Conservation (phyloP, 2,113 vertebrate species). For the Oreotragus oreotragus region DNA sequence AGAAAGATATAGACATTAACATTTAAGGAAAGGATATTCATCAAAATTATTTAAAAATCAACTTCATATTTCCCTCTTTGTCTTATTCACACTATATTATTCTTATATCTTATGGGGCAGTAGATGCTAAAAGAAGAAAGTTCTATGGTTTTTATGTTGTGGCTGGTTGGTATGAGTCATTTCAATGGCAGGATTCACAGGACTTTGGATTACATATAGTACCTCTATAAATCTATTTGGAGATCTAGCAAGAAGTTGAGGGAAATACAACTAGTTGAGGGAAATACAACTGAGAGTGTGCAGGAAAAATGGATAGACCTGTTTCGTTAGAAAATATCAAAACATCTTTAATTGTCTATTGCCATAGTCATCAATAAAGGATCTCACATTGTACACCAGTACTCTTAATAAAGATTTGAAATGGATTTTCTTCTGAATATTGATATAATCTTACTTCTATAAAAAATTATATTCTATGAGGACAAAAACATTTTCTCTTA, state of each 20-base stretch:
- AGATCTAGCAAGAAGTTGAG: too few species aligned
- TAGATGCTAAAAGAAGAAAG: background rate
- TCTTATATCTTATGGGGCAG: background rate
- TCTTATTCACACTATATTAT: background rate
- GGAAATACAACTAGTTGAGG: background rate
- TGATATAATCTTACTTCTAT: background rate
- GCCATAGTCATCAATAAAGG: background rate
- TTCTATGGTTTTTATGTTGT: background rate
- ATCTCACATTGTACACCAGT: background rate
- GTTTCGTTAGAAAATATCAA: background rate
- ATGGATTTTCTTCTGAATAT: background rate
- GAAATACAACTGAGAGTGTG: background rate
- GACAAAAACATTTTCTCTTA: background rate
- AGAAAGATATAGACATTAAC: conserved; percentile 14
- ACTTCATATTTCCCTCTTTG: background rate
- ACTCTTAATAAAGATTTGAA: background rate
- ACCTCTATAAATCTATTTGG: background rate
- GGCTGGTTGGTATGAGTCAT: background rate
- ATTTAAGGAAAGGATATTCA: background rate
- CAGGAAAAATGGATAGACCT: background rate
- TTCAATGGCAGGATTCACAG: background rate
- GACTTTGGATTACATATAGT: background rate
- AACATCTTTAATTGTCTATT: background rate
- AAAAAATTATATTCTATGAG: background rate
- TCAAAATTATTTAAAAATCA: background rate